Evolutionary conservation across 2,888 invertebrate genomes (phyloP).

Genomic region (Melitaea athalia): DNA sequence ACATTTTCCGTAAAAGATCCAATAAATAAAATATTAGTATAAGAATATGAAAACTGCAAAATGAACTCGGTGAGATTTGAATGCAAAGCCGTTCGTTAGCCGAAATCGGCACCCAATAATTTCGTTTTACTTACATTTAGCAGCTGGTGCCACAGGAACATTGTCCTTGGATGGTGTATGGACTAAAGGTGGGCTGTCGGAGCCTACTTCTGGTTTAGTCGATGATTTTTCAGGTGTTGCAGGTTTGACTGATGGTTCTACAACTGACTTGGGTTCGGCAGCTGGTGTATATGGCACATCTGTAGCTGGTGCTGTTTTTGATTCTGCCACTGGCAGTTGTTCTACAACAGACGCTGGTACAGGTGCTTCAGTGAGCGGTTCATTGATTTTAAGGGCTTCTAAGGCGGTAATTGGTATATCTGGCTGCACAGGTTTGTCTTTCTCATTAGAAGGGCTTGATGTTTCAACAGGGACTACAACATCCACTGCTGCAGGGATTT

Average conservation of each 20-base stretch:
- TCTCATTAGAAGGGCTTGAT: conserved; percentile 13
- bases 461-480: conserved; percentile 14
- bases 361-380: conserved; percentile 6
- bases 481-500: conserved; percentile 36
- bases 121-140: conserved; percentile 71
- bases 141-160: conserved; percentile 56
- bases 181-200: conserved; percentile 73
- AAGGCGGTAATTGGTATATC: conserved; percentile 38
- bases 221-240: conserved; percentile 33
- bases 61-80: conserved; percentile 74
- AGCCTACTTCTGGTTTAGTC: conserved; percentile 36
- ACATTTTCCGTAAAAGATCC: conserved; percentile 59
- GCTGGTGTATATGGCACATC: background rate
- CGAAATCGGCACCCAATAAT: conserved; percentile 40
- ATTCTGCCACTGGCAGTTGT: conserved; percentile 36
- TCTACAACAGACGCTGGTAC: conserved; percentile 1
- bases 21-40: conserved; percentile 72
- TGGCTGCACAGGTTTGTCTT: conserved; percentile 34
- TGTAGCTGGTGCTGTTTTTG: background rate
- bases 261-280: background rate
- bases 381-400: conserved; percentile 36
- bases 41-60: conserved; percentile 76
- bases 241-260: conserved; percentile 27
- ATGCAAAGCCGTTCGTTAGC: conserved; percentile 72
- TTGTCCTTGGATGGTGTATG: conserved; percentile 72